Conservation (phyloP, 2,797 vertebrate genomes). For the Sphenodon punctatus region DNA sequence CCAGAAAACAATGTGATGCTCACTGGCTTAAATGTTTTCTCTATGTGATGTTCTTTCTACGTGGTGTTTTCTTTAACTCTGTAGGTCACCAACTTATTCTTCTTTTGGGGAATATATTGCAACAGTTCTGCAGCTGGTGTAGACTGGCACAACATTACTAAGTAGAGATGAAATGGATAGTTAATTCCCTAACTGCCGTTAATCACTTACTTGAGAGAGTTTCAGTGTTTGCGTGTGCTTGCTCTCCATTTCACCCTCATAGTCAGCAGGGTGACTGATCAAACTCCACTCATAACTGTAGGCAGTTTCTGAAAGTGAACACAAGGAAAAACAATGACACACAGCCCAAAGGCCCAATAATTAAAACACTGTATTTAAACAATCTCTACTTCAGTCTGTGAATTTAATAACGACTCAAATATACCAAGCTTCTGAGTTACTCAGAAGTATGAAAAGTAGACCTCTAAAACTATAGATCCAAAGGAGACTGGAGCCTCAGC, state of each 20-base stretch:
- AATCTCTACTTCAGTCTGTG: too few species aligned
- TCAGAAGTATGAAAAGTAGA: not conserved
- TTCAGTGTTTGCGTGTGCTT: constrained; percentile 69
- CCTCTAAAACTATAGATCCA: too few species aligned
- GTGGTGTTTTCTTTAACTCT: not conserved
- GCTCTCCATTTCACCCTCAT: constrained; percentile 73
- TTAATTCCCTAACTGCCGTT: not conserved
- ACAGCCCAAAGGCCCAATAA: too few species aligned
- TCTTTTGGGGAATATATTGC: not conserved
- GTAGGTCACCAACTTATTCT: not conserved
- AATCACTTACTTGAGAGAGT: constrained; percentile 73
- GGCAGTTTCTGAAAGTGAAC: constrained; percentile 66
- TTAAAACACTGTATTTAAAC: too few species aligned
- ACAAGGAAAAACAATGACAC: not conserved
- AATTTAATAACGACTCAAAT: not conserved
- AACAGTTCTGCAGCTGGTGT: not conserved
- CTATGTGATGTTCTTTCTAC: too few species aligned
- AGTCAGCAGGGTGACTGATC: constrained; percentile 73
- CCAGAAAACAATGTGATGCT: too few species aligned
- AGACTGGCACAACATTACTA: not conserved
- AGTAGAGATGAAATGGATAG: too few species aligned
- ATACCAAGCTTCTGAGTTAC: not conserved
- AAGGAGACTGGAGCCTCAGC: too few species aligned
- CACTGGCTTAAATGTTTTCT: too few species aligned
- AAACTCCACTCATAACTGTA: constrained; percentile 82